Base-by-base conservation (phyloP, 2,888 invertebrate genomes). In the Agonopterix alstromeriana region DNA sequence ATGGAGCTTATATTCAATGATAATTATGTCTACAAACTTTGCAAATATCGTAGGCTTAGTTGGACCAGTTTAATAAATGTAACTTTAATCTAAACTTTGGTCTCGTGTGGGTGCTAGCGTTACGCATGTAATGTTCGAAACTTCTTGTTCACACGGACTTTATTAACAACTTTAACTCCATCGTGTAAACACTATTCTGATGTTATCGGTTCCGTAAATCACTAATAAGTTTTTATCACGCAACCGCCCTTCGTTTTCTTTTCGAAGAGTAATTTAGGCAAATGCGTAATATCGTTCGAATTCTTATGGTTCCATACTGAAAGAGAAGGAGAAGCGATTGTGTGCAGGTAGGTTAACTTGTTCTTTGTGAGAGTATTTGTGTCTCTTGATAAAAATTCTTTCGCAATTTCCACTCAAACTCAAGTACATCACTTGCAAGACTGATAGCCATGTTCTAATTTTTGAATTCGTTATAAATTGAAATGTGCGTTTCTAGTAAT, bases 61-160 rank as follows among this genome's bases (percentile, higher is more conserved):
- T 38, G 38, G 38, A n/a, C 38, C 10, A 42, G 42, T 12, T 42
- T 48, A 40, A 48, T 48, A 48, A 48, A 48, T 48, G 36, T 17
- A 48, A 42, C 36, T 42, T 35, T 48, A 48, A 48, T 48, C 48
- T 45, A 48, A 48, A 48, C 35, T 48, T 48, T 17, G n/a, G 38
- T 45, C 45, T 42, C 48, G 17, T 35, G 36, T 42, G 45, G 36
- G 38, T 38, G 40, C 43, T 38, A 43, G 42, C 38, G 38, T 38
- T 38, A 27, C 27, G 27, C 27, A 27, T 38, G 38, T 38, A 10
- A 27, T 5, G 38, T 38, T 38, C 42, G 11, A 11, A 11, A 42
- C 42, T 9, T 42, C 11, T n/a, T 11, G 11, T 14, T n/a, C 42
- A 11, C 12, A 8, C 11, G 12, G 11, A n/a, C 42, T 42, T 11